Evolutionary conservation across 1,140 invertebrate species (phyloP).

Genomic region (Adelges cooleyi): DNA sequence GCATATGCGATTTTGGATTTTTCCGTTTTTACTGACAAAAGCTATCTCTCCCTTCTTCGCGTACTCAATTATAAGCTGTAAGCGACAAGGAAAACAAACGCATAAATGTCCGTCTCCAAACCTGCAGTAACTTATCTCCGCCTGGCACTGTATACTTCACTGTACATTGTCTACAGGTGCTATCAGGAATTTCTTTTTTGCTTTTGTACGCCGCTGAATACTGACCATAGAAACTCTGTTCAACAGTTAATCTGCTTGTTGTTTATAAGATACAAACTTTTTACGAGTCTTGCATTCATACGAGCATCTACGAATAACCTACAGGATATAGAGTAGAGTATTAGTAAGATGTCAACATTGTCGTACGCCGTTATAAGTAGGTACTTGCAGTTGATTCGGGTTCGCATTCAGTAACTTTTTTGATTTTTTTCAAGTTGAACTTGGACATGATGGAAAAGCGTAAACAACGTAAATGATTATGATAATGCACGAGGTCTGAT

Average conservation of each 20-base stretch:
- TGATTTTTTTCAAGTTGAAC: neutral
- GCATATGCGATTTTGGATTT: neutral
- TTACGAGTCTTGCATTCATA: slow-evolving; percentile 1
- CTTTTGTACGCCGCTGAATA: neutral
- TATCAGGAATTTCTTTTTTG: slow-evolving; percentile 1
- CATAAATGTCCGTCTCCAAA: neutral
- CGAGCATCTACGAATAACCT: neutral
- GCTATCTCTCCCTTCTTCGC: neutral
- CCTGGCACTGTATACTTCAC: neutral
- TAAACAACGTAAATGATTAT: no score
- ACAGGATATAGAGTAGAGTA: no score
- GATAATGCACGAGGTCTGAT: no score
- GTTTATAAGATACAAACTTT: neutral
- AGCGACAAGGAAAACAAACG: neutral
- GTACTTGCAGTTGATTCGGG: neutral
- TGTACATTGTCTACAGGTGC: neutral
- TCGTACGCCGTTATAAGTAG: no score
- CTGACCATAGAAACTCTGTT: neutral
- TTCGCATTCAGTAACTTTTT: neutral
- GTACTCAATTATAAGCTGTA: neutral
- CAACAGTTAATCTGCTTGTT: neutral
- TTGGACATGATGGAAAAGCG: no score
- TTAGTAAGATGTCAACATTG: no score
- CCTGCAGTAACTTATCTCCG: neutral
- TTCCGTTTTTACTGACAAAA: neutral